phyloP scores from a whole-genome alignment of 2,113 vertebrate genomes.

The Corythaeola cristata region DNA sequence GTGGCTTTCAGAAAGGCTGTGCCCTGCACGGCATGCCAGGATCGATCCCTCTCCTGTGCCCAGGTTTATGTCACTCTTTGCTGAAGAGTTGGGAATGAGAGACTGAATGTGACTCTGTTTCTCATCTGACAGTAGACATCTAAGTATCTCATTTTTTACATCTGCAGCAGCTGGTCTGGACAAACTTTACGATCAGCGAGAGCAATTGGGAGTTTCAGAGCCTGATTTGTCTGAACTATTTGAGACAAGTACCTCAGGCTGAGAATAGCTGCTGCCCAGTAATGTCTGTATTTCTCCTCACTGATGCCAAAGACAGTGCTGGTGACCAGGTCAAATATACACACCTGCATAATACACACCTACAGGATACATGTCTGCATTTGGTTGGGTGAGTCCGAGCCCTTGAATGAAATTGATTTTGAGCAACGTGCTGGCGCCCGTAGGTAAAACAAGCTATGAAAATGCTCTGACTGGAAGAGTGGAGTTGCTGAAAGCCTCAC shows the following conservation, averaged over 20 bases:
- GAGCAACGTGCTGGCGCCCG: neutral
- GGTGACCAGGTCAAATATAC: neutral
- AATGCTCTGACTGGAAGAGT: neutral
- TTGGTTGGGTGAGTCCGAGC: neutral
- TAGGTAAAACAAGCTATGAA: neutral
- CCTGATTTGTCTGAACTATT: neutral
- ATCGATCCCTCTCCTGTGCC: neutral
- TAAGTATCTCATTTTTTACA: neutral
- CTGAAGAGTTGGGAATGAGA: neutral
- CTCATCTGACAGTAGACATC: neutral
- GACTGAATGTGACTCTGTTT: neutral
- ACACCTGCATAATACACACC: neutral
- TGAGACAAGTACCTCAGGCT: neutral
- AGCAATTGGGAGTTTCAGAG: neutral
- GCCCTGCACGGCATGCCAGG: neutral
- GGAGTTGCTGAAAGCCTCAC: neutral
- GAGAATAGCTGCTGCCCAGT: neutral
- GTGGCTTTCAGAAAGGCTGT: neutral
- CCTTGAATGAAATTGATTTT: neutral
- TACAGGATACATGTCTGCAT: neutral
- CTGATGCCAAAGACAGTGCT: neutral
- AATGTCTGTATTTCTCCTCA: neutral
- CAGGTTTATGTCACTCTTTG: neutral
- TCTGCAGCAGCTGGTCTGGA: neutral
- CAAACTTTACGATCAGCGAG: neutral